These are phyloP conservation scores for Diadophis punctatus DNA, from an alignment of 2,113 vertebrate genomes.

Conservation along the genomic window DNA sequence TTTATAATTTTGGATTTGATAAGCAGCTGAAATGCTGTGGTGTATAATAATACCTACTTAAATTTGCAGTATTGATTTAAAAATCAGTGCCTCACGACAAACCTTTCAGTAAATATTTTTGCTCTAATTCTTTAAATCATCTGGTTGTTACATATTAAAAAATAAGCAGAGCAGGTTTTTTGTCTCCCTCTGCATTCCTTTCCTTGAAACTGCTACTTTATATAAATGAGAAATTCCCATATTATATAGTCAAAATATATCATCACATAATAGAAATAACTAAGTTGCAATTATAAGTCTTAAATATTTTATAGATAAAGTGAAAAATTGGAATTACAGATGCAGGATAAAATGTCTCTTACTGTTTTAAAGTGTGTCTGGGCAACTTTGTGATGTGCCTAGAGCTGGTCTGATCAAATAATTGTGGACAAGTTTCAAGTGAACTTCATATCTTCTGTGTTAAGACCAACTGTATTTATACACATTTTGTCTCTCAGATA, in stretches of 20 bases:
- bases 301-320: neutral
- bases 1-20: neutral
- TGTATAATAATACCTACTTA: neutral
- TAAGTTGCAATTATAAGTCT: neutral
- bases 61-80: neutral
- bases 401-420: neutral
- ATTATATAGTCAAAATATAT: neutral
- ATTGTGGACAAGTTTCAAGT: neutral
- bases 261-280: neutral
- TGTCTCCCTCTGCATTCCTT: neutral
- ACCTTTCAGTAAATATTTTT: neutral
- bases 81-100: neutral
- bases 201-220: neutral
- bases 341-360: neutral
- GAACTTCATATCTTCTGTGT: neutral
- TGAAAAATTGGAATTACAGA: neutral
- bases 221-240: neutral
- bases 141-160: neutral
- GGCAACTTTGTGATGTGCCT: neutral
- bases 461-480: fast-evolving
- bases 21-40: neutral
- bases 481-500: fast-evolving
- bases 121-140: neutral
- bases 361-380: neutral
- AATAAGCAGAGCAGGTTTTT: neutral